Percentiles rank a stretch among this genome's conserved stretches.
These are phyloP conservation scores for Gorsachius goisagi DNA, from an alignment of 2,113 vertebrate genomes.

Conservation along the genomic window DNA sequence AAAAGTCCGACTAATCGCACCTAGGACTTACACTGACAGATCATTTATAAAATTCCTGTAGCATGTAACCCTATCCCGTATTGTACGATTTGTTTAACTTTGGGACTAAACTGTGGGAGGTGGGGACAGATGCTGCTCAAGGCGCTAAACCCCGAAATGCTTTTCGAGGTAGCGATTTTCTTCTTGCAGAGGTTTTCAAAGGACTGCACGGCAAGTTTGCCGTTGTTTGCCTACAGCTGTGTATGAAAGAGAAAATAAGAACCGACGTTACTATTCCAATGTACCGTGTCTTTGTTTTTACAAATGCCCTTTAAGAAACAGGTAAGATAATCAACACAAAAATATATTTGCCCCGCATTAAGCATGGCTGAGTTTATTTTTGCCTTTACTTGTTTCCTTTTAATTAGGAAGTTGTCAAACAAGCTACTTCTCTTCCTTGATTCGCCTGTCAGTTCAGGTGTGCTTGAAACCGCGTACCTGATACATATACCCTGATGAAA, in stretches of 20 bases:
- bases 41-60: slow-evolving; percentile 50
- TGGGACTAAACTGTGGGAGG: slow-evolving; percentile 24
- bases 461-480: not conserved
- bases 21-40: slow-evolving; percentile 34
- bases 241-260: not conserved
- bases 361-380: not conserved
- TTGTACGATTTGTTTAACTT: slow-evolving; percentile 62
- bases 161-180: not conserved
- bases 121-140: slow-evolving; percentile 39
- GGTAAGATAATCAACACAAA: not conserved
- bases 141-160: not conserved
- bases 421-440: not conserved
- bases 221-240: not conserved
- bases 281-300: not conserved
- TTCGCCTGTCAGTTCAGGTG: not conserved
- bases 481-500: not conserved
- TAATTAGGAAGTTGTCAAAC: not conserved
- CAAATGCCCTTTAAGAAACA: not conserved
- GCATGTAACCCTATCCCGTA: slow-evolving; percentile 52
- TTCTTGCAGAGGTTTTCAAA: not conserved
- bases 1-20: not conserved
- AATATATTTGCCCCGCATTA: not conserved
- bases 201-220: not conserved
- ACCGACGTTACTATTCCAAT: not conserved
- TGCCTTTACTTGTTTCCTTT: not conserved